phyloP scores from a whole-genome alignment of 2,888 invertebrate species.

The Nemoura dubitans region DNA sequence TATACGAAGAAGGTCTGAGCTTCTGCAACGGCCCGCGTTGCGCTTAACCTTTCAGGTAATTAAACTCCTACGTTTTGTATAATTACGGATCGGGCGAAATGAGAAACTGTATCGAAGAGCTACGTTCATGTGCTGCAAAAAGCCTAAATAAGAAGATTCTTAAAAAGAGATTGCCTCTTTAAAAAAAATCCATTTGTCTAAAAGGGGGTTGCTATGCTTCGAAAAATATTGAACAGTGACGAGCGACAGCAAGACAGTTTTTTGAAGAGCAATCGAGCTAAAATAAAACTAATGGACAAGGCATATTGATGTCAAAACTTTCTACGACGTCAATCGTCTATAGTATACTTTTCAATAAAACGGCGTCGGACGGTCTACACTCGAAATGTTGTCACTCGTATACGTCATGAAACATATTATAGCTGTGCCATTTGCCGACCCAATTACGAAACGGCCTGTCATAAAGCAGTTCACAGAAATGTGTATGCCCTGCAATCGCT shows the following conservation, averaged over 20 bases:
- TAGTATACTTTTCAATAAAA: not conserved
- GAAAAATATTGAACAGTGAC: not conserved
- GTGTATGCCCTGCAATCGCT: no score
- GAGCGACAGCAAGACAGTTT: not conserved
- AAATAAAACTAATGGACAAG: not conserved
- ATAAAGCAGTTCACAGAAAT: no score
- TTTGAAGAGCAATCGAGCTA: slow-evolving; percentile 7
- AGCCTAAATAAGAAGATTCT: not conserved
- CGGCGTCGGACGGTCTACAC: no score
- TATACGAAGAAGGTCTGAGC: not conserved
- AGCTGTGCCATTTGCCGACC: not conserved
- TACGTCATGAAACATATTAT: no score
- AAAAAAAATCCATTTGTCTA: not conserved
- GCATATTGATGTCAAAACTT: not conserved
- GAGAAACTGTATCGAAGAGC: not conserved
- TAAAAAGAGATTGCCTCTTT: not conserved
- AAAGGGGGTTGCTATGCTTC: not conserved
- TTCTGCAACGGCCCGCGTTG: not conserved
- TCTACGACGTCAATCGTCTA: not conserved
- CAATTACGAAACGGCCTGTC: not conserved
- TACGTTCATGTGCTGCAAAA: not conserved
- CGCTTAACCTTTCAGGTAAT: not conserved
- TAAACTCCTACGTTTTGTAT: not conserved
- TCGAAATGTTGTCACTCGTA: no score
- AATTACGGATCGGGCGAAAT: not conserved